A percentile compares a stretch with the other conserved stretches of the same genome.
These are phyloP conservation scores for Galbula dea DNA, from an alignment of 2,113 vertebrate genomes.

Conservation along the genomic window DNA sequence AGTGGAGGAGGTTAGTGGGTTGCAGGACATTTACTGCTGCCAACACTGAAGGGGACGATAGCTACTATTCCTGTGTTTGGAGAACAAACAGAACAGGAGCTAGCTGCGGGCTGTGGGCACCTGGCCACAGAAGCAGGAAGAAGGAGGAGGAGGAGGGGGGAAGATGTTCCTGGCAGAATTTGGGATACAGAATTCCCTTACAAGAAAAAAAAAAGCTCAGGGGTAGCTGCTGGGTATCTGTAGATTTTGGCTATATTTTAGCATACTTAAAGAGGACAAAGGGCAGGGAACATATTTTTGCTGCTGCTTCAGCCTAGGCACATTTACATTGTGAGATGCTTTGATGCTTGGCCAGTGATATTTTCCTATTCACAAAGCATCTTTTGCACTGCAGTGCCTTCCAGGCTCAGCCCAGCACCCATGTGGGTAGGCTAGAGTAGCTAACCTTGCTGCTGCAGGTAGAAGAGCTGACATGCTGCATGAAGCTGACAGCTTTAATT, in stretches of 20 bases:
- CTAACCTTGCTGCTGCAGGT: neutral
- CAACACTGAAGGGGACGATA: neutral
- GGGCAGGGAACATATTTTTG: neutral
- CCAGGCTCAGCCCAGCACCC: neutral
- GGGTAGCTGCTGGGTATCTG: neutral
- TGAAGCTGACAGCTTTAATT: neutral
- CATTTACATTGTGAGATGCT: rapidly evolving
- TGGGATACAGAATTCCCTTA: neutral
- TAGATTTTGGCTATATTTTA: neutral
- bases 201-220: neutral
- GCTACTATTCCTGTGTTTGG: neutral
- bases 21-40: neutral
- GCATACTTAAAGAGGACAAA: neutral
- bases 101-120: neutral
- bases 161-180: neutral
- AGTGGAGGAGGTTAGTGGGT: neutral
- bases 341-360: neutral
- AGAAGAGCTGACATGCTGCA: neutral
- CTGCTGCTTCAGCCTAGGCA: neutral
- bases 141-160: neutral
- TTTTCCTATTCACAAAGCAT: neutral
- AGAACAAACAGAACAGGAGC: neutral
- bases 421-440: neutral
- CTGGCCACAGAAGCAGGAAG: neutral
- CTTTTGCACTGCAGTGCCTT: neutral